Percentiles rank a stretch among this genome's conserved stretches.
Conservation (phyloP, 2,797 vertebrate species). For the Carapus acus region DNA sequence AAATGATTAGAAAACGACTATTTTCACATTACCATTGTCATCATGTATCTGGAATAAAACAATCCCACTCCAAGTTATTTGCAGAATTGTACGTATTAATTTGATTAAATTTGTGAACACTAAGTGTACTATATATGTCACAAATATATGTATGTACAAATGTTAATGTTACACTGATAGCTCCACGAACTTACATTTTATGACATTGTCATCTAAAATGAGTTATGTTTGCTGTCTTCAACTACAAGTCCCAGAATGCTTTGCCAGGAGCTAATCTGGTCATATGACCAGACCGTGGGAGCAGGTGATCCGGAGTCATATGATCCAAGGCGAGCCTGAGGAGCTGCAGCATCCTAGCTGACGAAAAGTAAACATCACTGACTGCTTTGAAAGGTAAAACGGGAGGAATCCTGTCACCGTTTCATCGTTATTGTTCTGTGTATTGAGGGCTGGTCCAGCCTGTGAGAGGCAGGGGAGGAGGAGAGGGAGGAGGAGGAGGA, state of each 20-base stretch:
- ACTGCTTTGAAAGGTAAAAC: constrained; percentile 67
- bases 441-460: constrained; percentile 24
- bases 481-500: constrained; percentile 16
- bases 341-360: constrained; percentile 61
- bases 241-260: constrained; percentile 72
- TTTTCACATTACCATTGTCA: no score
- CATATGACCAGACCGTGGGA: constrained; percentile 63
- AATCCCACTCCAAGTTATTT: no score
- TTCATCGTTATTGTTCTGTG: constrained; percentile 28
- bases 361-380: constrained; percentile 61
- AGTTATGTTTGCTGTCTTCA: neutral
- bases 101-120: no score
- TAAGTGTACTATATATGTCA: no score
- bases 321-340: constrained; percentile 67
- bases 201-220: no score
- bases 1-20: no score
- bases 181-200: no score
- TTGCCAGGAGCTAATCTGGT: constrained; percentile 35
- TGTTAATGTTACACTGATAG: no score
- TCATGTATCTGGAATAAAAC: no score
- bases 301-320: constrained; percentile 71
- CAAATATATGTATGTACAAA: no score
- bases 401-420: constrained; percentile 50
- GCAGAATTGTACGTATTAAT: no score
- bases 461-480: constrained; percentile 18